These are phyloP conservation scores for Bos javanicus DNA, from an alignment of 2,113 vertebrate genomes.

Conservation along the genomic window DNA sequence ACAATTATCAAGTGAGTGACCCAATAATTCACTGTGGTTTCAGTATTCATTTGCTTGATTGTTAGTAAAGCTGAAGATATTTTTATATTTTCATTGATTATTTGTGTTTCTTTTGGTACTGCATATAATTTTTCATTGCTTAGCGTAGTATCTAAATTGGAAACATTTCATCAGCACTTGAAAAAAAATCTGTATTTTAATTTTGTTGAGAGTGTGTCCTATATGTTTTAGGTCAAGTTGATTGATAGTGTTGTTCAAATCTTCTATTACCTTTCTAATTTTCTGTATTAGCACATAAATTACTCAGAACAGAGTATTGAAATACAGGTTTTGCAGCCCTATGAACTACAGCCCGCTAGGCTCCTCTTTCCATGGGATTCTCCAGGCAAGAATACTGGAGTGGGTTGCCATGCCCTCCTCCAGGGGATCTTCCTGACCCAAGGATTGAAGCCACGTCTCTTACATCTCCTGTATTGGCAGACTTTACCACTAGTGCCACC, in stretches of 20 bases:
- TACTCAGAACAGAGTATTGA: not conserved
- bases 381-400: not conserved
- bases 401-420: not conserved
- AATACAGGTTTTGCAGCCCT: not conserved
- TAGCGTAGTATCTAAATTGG: not conserved
- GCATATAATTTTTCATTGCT: not conserved
- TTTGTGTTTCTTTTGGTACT: not conserved
- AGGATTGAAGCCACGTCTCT: not conserved
- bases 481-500: not conserved
- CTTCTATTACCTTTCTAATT: not conserved
- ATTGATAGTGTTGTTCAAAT: not conserved
- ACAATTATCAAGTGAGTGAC: not conserved
- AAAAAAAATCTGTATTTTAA: not conserved
- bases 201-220: not conserved
- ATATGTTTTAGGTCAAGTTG: not conserved
- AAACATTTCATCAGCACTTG: not conserved
- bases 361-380: not conserved
- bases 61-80: not conserved
- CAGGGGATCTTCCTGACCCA: not conserved
- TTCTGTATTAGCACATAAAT: not conserved
- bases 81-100: not conserved
- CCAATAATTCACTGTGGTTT: not conserved
- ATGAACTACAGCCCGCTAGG: not conserved
- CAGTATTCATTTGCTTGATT: not conserved
- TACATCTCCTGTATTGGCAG: fast-evolving